phyloP scores from a whole-genome alignment of 2,113 vertebrate species.

The Melospiza melodia region DNA sequence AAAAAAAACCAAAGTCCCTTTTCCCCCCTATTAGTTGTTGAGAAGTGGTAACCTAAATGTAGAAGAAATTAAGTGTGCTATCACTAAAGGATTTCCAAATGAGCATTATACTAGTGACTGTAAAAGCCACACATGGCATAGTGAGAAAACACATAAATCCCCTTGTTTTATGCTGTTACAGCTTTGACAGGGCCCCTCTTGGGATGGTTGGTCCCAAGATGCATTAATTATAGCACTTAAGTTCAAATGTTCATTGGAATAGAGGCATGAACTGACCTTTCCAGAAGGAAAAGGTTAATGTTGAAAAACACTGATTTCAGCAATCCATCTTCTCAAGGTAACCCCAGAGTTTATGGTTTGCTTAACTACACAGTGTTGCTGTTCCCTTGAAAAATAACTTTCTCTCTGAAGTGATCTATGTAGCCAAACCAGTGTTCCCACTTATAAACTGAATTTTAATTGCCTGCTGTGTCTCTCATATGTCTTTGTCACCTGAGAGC shows the following conservation, averaged over 20 bases:
- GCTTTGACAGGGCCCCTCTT: not conserved
- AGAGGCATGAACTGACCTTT: slow-evolving; percentile 21
- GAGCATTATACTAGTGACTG: not conserved
- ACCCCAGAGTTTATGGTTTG: slow-evolving; percentile 21
- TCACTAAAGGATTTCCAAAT: not conserved
- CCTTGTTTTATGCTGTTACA: not conserved
- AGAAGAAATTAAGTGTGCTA: not conserved
- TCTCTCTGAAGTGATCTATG: not conserved
- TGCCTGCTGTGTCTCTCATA: not conserved
- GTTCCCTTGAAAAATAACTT: slow-evolving; percentile 15
- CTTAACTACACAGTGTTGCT: not conserved
- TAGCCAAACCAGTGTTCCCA: not conserved
- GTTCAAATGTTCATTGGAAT: not conserved
- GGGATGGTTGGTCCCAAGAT: not conserved
- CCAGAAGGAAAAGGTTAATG: slow-evolving; percentile 14
- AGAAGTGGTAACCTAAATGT: not conserved
- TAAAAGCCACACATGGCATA: not conserved
- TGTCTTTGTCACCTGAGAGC: not conserved
- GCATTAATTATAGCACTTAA: slow-evolving; percentile 40
- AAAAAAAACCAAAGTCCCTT: not conserved
- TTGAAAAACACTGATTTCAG: slow-evolving; percentile 11
- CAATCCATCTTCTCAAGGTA: not conserved
- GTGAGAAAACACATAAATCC: not conserved
- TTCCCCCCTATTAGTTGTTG: not conserved
- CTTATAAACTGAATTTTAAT: not conserved